Percentiles rank a stretch among this genome's conserved stretches.
phyloP scores from a whole-genome alignment of 2,797 vertebrate species.

The Menidia menidia region DNA sequence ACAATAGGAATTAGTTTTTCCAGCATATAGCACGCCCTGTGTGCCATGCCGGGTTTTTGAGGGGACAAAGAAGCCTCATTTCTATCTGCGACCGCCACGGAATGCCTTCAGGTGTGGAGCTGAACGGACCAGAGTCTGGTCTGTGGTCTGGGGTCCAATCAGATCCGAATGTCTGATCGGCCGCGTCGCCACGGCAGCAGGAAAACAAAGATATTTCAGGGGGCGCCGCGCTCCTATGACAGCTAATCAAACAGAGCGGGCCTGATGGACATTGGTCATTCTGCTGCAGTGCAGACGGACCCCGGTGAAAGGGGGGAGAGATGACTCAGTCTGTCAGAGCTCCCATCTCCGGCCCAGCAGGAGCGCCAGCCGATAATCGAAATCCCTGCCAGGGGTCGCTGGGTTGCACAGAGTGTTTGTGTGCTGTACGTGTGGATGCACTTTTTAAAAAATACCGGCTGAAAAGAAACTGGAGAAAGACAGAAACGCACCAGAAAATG shows the following conservation, averaged over 20 bases:
- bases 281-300: constrained; percentile 61
- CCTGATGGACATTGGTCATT: constrained; percentile 56
- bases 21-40: constrained; percentile 20
- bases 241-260: constrained; percentile 55
- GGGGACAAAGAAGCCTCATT: no score
- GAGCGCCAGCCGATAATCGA: constrained; percentile 67
- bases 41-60: constrained; percentile 47
- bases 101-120: not conserved
- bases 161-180: constrained; percentile 38
- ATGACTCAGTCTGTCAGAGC: constrained; percentile 57
- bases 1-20: constrained; percentile 26
- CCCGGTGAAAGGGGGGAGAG: constrained; percentile 31
- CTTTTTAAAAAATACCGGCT: constrained; percentile 25
- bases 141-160: constrained; percentile 16
- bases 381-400: constrained; percentile 63
- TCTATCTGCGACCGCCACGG: not conserved
- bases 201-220: constrained; percentile 42
- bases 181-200: not conserved
- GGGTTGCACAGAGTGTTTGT: constrained; percentile 58
- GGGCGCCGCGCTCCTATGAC: constrained; percentile 25
- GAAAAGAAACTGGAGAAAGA: constrained; percentile 12
- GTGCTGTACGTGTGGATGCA: constrained; percentile 42
- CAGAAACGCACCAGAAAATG: constrained; percentile 1
- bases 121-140: not conserved
- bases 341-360: constrained; percentile 67